phyloP scores from a whole-genome alignment of 2,888 invertebrate species.

The Nematopogon swammerdamellus region DNA sequence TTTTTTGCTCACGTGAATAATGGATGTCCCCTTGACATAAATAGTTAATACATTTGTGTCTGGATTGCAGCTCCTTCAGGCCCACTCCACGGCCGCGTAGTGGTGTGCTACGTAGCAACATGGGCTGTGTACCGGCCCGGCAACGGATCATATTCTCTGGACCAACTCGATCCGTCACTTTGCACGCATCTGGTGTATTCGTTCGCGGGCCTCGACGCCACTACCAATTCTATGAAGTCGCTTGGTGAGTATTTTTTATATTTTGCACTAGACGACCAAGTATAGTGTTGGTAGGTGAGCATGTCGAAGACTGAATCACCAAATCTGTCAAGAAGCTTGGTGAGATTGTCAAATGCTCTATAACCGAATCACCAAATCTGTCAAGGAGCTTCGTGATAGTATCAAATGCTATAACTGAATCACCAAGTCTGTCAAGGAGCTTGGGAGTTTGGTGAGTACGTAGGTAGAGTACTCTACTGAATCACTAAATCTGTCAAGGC shows the following conservation, averaged over 20 bases:
- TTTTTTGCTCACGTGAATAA: too few species aligned
- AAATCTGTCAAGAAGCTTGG: too few species aligned
- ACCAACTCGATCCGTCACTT: constrained; percentile 67
- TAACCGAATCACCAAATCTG: too few species aligned
- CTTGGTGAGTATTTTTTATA: constrained; percentile 58
- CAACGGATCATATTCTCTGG: constrained; percentile 62
- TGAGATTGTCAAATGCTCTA: too few species aligned
- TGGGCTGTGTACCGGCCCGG: constrained; percentile 75
- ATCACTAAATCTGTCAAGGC: too few species aligned
- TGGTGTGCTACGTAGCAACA: constrained; percentile 77
- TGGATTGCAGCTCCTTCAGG: constrained; percentile 34
- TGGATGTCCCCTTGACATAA: too few species aligned
- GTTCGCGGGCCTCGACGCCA: constrained; percentile 73
- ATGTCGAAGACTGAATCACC: too few species aligned
- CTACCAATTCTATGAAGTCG: constrained; percentile 63
- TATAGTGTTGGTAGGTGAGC: not conserved
- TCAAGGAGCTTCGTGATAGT: too few species aligned
- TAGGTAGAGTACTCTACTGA: too few species aligned
- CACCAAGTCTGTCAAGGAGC: too few species aligned
- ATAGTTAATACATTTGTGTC: not conserved
- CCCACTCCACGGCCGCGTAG: constrained; percentile 67
- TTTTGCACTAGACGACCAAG: not conserved
- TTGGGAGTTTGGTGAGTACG: too few species aligned
- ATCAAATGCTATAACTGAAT: too few species aligned
- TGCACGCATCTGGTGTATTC: constrained; percentile 82